Conservation (phyloP, 2,888 invertebrate genomes). For the Scrobipalpa atriplicella region DNA sequence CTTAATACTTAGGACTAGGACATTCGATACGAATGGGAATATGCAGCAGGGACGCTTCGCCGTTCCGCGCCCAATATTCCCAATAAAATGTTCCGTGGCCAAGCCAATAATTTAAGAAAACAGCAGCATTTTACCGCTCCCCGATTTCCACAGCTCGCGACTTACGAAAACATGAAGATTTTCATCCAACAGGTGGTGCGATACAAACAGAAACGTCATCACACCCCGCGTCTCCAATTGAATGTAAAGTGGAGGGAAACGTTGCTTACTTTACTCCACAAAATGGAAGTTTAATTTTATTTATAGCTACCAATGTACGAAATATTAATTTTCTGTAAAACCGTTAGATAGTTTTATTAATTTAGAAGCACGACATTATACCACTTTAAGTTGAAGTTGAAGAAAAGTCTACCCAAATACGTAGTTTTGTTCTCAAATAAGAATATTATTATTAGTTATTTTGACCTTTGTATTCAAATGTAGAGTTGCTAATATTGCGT, state of each 20-base stretch:
- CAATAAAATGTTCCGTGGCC: neutral
- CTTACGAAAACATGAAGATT: conserved; percentile 74
- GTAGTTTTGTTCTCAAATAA: no score
- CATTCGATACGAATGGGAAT: no score
- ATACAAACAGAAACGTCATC: conserved; percentile 48
- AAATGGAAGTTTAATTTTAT: neutral
- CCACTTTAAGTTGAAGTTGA: no score
- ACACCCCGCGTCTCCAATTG: conserved; percentile 21
- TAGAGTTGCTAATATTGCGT: neutral
- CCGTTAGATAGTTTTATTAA: no score
- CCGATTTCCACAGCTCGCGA: conserved; percentile 50
- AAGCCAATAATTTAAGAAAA: conserved; percentile 25
- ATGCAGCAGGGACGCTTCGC: no score
- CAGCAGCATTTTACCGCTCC: conserved; percentile 55
- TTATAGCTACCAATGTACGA: neutral
- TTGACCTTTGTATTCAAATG: neutral
- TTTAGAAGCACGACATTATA: no score
- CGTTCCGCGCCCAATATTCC: no score
- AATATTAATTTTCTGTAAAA: no score
- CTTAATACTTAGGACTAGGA: no score
- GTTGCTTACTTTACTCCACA: neutral
- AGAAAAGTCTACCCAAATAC: no score
- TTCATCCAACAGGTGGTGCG: conserved; percentile 73
- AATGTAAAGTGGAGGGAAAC: neutral
- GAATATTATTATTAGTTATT: no score